phyloP scores from a whole-genome alignment of 1,140 invertebrate genomes.

The Reticulitermes speratus region DNA sequence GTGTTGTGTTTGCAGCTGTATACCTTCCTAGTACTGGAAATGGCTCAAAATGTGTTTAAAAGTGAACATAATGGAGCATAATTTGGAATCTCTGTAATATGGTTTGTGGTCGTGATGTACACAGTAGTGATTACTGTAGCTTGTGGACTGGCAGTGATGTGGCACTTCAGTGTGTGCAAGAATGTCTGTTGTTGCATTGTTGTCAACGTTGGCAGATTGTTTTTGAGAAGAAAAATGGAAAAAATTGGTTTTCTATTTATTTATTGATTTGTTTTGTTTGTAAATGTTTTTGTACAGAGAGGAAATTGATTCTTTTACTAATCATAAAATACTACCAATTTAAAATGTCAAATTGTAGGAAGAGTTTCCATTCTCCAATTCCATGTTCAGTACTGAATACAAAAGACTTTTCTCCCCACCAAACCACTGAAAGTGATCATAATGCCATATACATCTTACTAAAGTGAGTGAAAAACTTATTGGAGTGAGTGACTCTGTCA shows the following conservation, averaged over 20 bases:
- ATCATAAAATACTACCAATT: background rate
- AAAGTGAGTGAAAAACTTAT: background rate
- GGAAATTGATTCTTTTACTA: background rate
- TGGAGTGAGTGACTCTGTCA: background rate
- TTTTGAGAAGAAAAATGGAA: background rate
- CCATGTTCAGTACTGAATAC: background rate
- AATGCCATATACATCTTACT: background rate
- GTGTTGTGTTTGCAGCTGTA: background rate
- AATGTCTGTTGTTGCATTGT: background rate
- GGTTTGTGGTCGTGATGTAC: background rate
- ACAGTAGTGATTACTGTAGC: background rate
- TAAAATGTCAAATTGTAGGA: background rate
- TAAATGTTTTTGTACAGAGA: slow-evolving; percentile 26
- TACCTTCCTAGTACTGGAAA: background rate
- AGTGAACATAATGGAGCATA: background rate
- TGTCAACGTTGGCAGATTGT: background rate
- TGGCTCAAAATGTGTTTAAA: background rate
- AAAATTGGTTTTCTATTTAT: background rate
- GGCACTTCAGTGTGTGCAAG: background rate
- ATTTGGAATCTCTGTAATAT: background rate
- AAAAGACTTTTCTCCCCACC: background rate
- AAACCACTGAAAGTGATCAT: background rate
- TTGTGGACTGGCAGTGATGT: background rate
- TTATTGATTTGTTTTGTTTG: slow-evolving; percentile 1
- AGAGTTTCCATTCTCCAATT: background rate